phyloP scores from a whole-genome alignment of 2,797 vertebrate species.

The Artibeus jamaicensis region DNA sequence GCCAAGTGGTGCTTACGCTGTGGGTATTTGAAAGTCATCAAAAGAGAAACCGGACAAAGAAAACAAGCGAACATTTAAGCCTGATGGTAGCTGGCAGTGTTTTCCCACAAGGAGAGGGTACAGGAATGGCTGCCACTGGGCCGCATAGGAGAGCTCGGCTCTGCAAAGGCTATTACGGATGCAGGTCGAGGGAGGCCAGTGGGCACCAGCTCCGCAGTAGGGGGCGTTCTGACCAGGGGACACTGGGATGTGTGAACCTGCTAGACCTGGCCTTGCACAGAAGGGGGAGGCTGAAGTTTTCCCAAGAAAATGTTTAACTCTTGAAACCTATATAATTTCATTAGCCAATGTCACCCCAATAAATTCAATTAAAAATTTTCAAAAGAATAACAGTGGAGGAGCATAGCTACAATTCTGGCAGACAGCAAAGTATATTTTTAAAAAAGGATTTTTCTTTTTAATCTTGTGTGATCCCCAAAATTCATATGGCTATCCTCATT shows the following conservation, averaged over 20 bases:
- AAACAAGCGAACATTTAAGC: background rate
- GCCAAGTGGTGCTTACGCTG: background rate
- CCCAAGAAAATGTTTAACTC: background rate
- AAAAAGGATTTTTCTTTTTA: background rate
- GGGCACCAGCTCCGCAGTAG: background rate
- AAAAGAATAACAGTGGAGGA: background rate
- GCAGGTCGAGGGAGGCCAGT: background rate
- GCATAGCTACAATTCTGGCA: background rate
- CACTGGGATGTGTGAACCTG: background rate
- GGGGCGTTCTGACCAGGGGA: background rate
- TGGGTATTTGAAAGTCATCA: constrained; percentile 6
- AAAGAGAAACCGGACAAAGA: background rate
- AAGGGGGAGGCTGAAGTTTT: background rate
- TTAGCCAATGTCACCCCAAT: background rate
- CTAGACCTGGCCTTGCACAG: background rate
- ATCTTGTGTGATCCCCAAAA: background rate
- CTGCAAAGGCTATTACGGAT: background rate
- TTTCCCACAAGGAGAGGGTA: background rate
- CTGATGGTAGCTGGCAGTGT: background rate
- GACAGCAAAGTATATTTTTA: background rate
- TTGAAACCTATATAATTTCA: background rate
- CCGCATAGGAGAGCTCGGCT: background rate
- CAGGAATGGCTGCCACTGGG: background rate
- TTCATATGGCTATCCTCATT: background rate
- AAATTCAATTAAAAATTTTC: background rate